phyloP scores from a whole-genome alignment of 2,797 vertebrate species.

The Borostomias antarcticus region DNA sequence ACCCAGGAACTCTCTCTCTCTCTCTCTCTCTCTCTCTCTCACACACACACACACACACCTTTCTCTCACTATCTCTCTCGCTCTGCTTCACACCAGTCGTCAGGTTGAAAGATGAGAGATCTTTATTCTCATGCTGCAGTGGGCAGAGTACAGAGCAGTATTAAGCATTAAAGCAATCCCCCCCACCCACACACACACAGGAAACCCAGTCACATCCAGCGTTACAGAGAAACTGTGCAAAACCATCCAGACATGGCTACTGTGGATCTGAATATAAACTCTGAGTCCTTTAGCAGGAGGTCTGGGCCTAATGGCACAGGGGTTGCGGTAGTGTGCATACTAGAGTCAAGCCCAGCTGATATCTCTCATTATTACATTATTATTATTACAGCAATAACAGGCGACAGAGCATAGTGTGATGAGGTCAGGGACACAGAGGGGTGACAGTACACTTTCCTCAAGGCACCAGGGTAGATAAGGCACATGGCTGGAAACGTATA shows the following conservation, averaged over 20 bases:
- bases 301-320: background rate
- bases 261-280: too few species aligned
- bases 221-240: constrained; percentile 65
- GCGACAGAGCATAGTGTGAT: background rate
- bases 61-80: constrained; percentile 32
- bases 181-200: constrained; percentile 21
- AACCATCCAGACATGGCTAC: too few species aligned
- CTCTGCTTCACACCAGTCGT: constrained; percentile 53
- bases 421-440: constrained; percentile 10
- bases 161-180: constrained; percentile 20
- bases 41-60: too few species aligned
- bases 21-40: constrained; percentile 33
- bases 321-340: background rate
- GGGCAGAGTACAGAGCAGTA: constrained; percentile 69
- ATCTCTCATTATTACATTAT: too few species aligned
- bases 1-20: constrained; percentile 49
- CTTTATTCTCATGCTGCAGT: constrained; percentile 78
- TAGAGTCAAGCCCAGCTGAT: background rate
- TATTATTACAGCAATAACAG: background rate
- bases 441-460: background rate
- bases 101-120: constrained; percentile 61
- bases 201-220: constrained; percentile 58
- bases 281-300: constrained; percentile 29
- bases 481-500: background rate
- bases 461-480: background rate